phyloP scores from a whole-genome alignment of 2,113 vertebrate genomes.

The Catharus minimus region DNA sequence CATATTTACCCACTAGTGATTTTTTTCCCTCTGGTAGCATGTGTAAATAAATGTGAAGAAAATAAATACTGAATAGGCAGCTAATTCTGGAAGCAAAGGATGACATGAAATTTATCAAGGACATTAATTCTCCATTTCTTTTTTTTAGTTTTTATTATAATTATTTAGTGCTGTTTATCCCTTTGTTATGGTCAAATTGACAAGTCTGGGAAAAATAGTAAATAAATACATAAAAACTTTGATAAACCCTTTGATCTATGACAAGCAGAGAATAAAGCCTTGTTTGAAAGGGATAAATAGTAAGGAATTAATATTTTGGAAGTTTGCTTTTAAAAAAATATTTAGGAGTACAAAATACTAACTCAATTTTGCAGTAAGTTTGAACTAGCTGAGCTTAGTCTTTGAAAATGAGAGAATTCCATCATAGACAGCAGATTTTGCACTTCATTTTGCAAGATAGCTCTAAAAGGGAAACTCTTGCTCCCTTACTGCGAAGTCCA shows the following conservation, averaged over 20 bases:
- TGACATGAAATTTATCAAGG: background rate
- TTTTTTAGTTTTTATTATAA: background rate
- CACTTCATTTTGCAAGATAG: background rate
- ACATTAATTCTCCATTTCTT: background rate
- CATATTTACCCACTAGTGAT: background rate
- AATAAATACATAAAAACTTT: background rate
- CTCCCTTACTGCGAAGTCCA: background rate
- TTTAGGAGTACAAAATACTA: background rate
- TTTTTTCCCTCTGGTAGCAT: background rate
- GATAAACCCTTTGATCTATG: background rate
- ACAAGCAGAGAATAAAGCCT: background rate
- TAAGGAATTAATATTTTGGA: background rate
- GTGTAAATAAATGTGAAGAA: background rate
- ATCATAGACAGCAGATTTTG: fast-evolving
- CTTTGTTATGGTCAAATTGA: background rate
- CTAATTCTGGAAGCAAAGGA: background rate
- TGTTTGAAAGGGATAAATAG: background rate
- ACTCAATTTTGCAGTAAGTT: background rate
- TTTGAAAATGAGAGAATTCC: background rate
- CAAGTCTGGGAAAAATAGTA: background rate
- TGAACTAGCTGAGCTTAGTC: background rate
- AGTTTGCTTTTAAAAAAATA: background rate
- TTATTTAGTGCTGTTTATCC: background rate
- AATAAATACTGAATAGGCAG: background rate
- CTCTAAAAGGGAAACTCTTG: background rate